Percentiles rank a stretch among this genome's conserved stretches.
Conservation (phyloP, 2,797 vertebrate species). For the Alcedo quadribrachys region DNA sequence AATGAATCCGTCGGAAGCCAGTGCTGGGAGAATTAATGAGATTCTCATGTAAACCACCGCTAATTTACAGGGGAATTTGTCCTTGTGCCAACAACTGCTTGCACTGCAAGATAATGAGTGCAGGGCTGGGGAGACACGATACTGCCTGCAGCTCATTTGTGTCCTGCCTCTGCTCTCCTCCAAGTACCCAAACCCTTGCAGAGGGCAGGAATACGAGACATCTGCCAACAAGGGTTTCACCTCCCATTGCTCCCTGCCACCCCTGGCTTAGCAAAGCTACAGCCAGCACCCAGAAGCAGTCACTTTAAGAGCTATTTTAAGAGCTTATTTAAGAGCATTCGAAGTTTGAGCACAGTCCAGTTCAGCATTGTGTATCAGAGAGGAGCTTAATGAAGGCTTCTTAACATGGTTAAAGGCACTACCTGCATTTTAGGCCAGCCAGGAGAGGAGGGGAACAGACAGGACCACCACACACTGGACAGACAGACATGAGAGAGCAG, state of each 20-base stretch:
- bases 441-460: neutral
- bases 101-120: constrained; percentile 83
- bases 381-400: neutral
- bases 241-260: neutral
- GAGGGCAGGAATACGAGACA: neutral
- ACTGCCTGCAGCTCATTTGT: constrained; percentile 42
- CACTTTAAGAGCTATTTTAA: neutral
- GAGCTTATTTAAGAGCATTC: neutral
- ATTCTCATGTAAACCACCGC: constrained; percentile 87
- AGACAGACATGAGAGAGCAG: rapidly evolving
- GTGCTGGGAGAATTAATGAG: constrained; percentile 84
- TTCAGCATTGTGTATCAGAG: neutral
- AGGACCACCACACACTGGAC: rapidly evolving
- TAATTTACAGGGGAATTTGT: constrained; percentile 78
- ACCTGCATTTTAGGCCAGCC: neutral
- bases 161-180: constrained; percentile 14
- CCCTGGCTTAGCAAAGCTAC: neutral
- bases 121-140: constrained; percentile 66
- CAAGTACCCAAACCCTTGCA: neutral
- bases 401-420: rapidly evolving
- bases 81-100: constrained; percentile 82
- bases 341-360: neutral
- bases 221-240: neutral
- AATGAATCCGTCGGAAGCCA: constrained; percentile 70
- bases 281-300: neutral